phyloP scores from a whole-genome alignment of 2,888 invertebrate species.

The Oligia strigilis region DNA sequence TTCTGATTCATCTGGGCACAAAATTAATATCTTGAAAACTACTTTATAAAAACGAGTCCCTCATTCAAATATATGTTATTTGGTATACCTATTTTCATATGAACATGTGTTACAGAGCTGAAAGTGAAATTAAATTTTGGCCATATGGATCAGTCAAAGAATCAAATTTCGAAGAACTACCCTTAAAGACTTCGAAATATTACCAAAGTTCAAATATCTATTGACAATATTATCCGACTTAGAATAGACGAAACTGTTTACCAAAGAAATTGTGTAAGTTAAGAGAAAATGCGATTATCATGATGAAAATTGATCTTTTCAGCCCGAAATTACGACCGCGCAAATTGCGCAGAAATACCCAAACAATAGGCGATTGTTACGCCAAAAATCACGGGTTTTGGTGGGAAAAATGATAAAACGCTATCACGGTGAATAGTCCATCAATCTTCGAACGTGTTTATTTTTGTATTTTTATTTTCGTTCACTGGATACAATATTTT shows the following conservation, averaged over 20 bases:
- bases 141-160: no score
- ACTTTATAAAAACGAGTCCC: no score
- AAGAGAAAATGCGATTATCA: conserved; percentile 40
- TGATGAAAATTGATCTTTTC: conserved; percentile 49
- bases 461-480: conserved; percentile 52
- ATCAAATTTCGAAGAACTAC: no score
- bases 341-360: conserved; percentile 59
- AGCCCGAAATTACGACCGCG: conserved; percentile 31
- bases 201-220: conserved; percentile 42
- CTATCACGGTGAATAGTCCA: conserved; percentile 58
- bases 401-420: conserved; percentile 59
- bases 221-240: conserved; percentile 32
- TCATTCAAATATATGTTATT: no score
- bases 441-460: conserved; percentile 63
- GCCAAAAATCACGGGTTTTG: conserved; percentile 53
- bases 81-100: no score
- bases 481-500: conserved; percentile 46
- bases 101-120: no score
- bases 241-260: conserved; percentile 31
- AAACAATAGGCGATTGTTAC: conserved; percentile 62
- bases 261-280: conserved; percentile 37
- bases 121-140: no score
- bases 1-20: no score
- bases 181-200: conserved; percentile 48
- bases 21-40: no score